phyloP scores from a whole-genome alignment of 1,140 invertebrate species.

The Magallana ariakensis region DNA sequence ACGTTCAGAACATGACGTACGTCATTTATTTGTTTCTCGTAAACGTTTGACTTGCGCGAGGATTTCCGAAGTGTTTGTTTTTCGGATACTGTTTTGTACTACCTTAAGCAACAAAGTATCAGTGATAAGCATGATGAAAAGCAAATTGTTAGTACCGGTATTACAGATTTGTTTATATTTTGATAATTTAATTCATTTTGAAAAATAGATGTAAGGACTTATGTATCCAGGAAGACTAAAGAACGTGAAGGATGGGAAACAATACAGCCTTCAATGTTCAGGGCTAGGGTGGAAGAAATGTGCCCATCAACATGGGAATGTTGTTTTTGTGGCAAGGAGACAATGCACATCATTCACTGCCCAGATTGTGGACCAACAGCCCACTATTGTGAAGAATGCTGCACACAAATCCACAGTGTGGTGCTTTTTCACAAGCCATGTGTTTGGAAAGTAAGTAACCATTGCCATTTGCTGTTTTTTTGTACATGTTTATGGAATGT shows the following conservation, averaged over 20 bases:
- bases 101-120: too few species aligned
- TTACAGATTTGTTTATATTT: slow-evolving; percentile 13
- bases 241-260: slow-evolving; percentile 28
- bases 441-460: slow-evolving; percentile 5
- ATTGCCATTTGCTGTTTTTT: neutral
- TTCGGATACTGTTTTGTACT: too few species aligned
- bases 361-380: slow-evolving; percentile 47
- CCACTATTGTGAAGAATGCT: slow-evolving; percentile 40
- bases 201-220: slow-evolving; percentile 32
- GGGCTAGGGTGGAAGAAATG: slow-evolving; percentile 35
- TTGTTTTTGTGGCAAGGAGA: slow-evolving; percentile 33
- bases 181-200: slow-evolving; percentile 50
- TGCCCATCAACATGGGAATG: slow-evolving; percentile 39
- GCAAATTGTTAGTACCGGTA: neutral
- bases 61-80: too few species aligned
- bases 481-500: neutral
- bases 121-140: neutral
- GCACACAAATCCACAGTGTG: slow-evolving; percentile 6
- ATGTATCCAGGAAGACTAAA: slow-evolving; percentile 14
- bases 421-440: slow-evolving; percentile 20
- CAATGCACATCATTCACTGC: slow-evolving; percentile 38
- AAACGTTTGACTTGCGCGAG: too few species aligned
- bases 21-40: too few species aligned
- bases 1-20: too few species aligned
- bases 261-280: neutral